Percentiles rank a stretch among this genome's conserved stretches.
These are phyloP conservation scores for Cettia cetti DNA, from an alignment of 2,113 vertebrate genomes.

Conservation along the genomic window DNA sequence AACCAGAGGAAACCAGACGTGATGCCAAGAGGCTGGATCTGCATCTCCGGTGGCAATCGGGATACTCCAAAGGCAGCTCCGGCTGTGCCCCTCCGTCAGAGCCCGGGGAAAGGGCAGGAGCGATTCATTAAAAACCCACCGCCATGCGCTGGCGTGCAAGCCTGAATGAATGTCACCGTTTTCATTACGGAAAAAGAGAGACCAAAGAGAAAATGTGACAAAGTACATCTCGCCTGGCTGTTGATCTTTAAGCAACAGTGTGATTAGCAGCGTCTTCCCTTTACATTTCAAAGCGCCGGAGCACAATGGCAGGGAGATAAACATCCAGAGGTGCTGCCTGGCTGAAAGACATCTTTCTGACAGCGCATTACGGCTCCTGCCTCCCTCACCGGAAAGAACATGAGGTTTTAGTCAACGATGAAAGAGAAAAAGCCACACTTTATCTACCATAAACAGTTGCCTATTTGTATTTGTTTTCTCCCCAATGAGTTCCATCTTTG, in stretches of 20 bases:
- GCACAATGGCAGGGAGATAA: slow-evolving; percentile 50
- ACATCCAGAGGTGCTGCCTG: slow-evolving; percentile 46
- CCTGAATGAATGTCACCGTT: slow-evolving; percentile 22
- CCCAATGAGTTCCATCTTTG: not conserved
- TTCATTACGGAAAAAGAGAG: slow-evolving; percentile 28
- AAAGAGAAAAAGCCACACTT: slow-evolving; percentile 46
- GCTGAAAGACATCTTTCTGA: slow-evolving; percentile 39
- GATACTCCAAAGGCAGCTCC: not conserved
- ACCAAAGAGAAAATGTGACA: slow-evolving; percentile 55
- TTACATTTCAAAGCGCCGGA: slow-evolving; percentile 48
- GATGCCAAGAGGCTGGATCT: not conserved
- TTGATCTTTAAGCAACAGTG: slow-evolving; percentile 57
- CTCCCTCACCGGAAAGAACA: slow-evolving; percentile 26
- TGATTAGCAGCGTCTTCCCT: slow-evolving; percentile 32
- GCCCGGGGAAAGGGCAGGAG: slow-evolving; percentile 6
- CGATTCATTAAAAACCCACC: not conserved
- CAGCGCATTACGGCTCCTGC: not conserved
- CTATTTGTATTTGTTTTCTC: slow-evolving; percentile 22
- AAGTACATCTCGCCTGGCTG: slow-evolving; percentile 49
- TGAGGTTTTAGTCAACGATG: slow-evolving; percentile 19
- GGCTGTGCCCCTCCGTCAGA: not conserved
- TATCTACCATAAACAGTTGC: slow-evolving; percentile 8
- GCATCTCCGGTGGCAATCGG: not conserved
- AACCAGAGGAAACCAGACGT: not conserved
- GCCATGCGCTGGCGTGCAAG: not conserved